Conservation (phyloP, 2,888 invertebrate species). For the Brachyptera risi region DNA sequence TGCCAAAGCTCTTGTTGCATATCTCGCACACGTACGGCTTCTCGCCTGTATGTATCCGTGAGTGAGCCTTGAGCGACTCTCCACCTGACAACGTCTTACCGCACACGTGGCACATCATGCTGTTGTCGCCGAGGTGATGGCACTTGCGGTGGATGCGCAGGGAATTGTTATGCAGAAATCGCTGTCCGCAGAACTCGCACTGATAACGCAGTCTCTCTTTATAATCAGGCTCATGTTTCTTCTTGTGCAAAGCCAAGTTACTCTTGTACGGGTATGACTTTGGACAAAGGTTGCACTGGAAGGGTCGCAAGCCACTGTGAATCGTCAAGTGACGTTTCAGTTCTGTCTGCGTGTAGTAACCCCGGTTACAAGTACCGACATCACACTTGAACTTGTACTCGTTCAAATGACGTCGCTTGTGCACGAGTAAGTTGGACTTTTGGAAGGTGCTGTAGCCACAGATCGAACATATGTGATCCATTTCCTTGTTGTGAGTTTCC, state of each 20-base stretch:
- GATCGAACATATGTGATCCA: slow-evolving; percentile 40
- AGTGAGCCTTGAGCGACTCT: slow-evolving; percentile 26
- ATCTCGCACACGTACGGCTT: slow-evolving; percentile 31
- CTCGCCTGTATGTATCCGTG: slow-evolving; percentile 28
- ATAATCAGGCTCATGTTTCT: slow-evolving; percentile 36
- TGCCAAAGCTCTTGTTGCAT: slow-evolving; percentile 41
- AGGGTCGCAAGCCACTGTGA: slow-evolving; percentile 37
- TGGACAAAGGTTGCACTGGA: slow-evolving; percentile 40
- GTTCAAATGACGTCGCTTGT: slow-evolving; percentile 44
- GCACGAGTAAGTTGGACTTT: slow-evolving; percentile 40
- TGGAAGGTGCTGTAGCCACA: slow-evolving; percentile 41
- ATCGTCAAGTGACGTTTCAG: slow-evolving; percentile 40
- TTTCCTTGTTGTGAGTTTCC: slow-evolving; percentile 40
- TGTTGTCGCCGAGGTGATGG: slow-evolving; percentile 44
- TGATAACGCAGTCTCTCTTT: slow-evolving; percentile 30
- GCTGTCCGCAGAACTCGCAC: slow-evolving; percentile 38
- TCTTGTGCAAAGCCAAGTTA: slow-evolving; percentile 40
- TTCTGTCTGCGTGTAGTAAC: slow-evolving; percentile 51
- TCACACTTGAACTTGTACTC: slow-evolving; percentile 50
- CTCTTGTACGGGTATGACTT: slow-evolving; percentile 40
- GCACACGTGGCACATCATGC: slow-evolving; percentile 48
- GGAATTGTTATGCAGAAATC: slow-evolving; percentile 36
- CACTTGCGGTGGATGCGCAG: slow-evolving; percentile 36
- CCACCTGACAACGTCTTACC: slow-evolving; percentile 39
- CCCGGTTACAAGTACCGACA: slow-evolving; percentile 50